Evolutionary conservation across 2,797 vertebrate genomes (phyloP), one percentile per base, ranked within the genome.

Genomic region (Tokudaia muenninki): DNA sequence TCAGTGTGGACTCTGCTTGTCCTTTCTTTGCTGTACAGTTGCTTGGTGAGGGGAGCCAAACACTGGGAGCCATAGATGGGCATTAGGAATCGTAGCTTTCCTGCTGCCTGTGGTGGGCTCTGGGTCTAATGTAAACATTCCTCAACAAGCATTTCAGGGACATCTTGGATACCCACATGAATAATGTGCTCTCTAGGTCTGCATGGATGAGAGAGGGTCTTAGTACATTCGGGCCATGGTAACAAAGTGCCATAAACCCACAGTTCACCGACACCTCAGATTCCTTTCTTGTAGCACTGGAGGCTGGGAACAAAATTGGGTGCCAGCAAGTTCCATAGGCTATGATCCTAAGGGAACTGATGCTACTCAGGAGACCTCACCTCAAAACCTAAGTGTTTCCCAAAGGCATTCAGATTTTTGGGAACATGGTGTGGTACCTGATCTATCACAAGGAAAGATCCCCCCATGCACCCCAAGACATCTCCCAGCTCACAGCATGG

Each of bases 151-250:
- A 1, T 90, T 8, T 41, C 21, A 0, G 19, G 52, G 37, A 2
- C 19, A 8, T 0, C 31, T n/a, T 1, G 8, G 13, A 34, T 4
- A 52, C n/a, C 16, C 3, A 3, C 47, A 22, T 19, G 59, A 21
- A 17, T 1, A 24, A 6, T 22, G 21, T 2, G 0, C 12, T 74
- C 52, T 31, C 14, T 6, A 24, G 37, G 55, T n/a, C 29, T 75
- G 17, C 0, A 6, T 7, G 24, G 52, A 34, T 14, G 14, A 34
- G 6, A 29, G 29, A 24, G 21, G 29, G 19, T 7, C 47, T 55
- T 50, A 3, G 24, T n/a, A 34, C 0, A 0, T 31, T 19, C 4
- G 0, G 44, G 34, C 2, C 41, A 8, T 37, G 13, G 5, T 9
- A 4, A 34, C 31, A 10, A 19, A 63, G 44, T 13, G 0, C 50